Evolutionary conservation across 2,888 invertebrate genomes (phyloP).

Genomic region (Drosophila suboccidentalis): DNA sequence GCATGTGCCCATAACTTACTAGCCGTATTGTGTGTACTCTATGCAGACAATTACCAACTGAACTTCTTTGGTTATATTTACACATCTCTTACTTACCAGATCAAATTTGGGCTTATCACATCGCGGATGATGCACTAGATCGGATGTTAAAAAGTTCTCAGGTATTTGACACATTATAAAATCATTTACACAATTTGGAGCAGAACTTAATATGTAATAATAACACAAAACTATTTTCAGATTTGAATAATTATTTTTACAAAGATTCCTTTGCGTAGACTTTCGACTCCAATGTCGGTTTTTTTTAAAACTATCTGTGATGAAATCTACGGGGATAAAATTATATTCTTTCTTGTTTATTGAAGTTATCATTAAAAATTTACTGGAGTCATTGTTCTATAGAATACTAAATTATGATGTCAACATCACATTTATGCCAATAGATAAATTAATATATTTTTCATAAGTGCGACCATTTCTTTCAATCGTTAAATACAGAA

Average conservation of each 20-base stretch:
- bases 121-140: constrained; percentile 49
- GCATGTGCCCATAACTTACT: constrained; percentile 45
- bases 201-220: not conserved
- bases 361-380: too few species aligned
- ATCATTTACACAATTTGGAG: constrained; percentile 42
- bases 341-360: too few species aligned
- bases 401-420: too few species aligned
- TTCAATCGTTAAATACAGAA: too few species aligned
- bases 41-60: not conserved
- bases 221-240: not conserved
- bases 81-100: constrained; percentile 19
- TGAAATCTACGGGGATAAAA: too few species aligned
- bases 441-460: too few species aligned
- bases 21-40: not conserved
- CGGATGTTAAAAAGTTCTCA: constrained; percentile 48
- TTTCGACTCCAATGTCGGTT: too few species aligned
- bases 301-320: too few species aligned
- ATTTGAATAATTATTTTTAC: not conserved
- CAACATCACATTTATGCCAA: too few species aligned
- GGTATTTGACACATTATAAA: constrained; percentile 52
- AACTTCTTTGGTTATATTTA: not conserved
- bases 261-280: not conserved
- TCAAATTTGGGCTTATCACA: constrained; percentile 6
- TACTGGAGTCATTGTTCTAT: too few species aligned
- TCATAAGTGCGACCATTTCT: too few species aligned